Base-by-base conservation (phyloP, 2,113 vertebrate species). In the Aegypius monachus region DNA sequence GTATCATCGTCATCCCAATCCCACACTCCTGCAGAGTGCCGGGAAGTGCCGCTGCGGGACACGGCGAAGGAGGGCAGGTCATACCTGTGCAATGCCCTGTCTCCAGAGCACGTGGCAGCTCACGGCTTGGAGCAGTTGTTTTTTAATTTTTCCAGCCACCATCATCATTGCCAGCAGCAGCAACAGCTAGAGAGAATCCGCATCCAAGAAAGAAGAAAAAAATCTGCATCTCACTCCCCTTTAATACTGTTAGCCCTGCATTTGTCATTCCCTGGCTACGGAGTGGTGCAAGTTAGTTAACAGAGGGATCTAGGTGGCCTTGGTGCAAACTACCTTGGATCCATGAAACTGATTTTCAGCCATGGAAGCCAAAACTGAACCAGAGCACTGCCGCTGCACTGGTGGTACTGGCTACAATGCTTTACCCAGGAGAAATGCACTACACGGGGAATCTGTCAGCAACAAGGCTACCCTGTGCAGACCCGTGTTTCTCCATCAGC, bases 1-100 rank as follows among this genome's bases (percentile, higher is more conserved):
- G 2, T 1, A 6, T 8, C 62, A 13, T 6, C 4, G 0, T 3
- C 42, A 26, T 14, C 53, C 36, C 67, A 27, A 13, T 11, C 18
- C 50, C 68, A 34, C 6, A 5, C 15, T 31, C 48, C 26, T 3
- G 36, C 14, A n/a, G 42, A 68, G 55, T 7, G 3, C 1, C 2
- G 68, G 66, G 38, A 90, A 31, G 27, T 7, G 45, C 34, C 2
- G 32, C 45, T 7, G 29, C 1, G 53, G 81, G 42, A 27, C 5
- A 5, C 0, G 4, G 38, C 0, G 5, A 45, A n/a, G 4, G 68
- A 81, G 50, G 53, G 58, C n/a, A 89, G 56, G 62, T 11, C 9
- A 1, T 13, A 48, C 82, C 65, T 10, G 27, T 43, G 56, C 72
- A 38, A 16, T 22, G 81, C 27, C 45, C 40, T 9, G 5, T 31